Evolutionary conservation across 2,113 vertebrate species (phyloP).

Genomic region (Siniperca knerii): DNA sequence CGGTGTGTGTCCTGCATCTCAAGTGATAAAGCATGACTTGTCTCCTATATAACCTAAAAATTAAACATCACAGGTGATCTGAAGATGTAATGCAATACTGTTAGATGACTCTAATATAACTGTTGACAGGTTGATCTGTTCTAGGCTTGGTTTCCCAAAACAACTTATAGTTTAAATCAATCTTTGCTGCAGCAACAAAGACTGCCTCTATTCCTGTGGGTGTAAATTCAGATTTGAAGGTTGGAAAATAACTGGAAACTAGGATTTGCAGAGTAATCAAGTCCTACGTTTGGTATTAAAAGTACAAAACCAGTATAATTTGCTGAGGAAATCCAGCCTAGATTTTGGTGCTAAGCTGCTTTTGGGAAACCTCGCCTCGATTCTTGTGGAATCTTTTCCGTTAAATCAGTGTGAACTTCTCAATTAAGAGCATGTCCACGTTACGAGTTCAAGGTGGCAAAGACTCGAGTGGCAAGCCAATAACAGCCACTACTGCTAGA

Average conservation of each 20-base stretch:
- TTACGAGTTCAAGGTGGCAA: slow-evolving; percentile 4
- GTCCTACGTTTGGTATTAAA: slow-evolving; percentile 1
- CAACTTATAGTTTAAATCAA: neutral
- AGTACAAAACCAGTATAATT: neutral
- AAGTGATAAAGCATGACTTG: slow-evolving; percentile 34
- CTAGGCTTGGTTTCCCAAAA: slow-evolving; percentile 56
- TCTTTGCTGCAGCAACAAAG: slow-evolving; percentile 11
- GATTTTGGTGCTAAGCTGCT: slow-evolving; percentile 58
- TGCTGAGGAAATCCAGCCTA: slow-evolving; percentile 29
- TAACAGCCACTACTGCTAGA: slow-evolving; percentile 44
- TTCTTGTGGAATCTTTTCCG: slow-evolving; percentile 60
- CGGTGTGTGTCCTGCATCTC: slow-evolving; percentile 16
- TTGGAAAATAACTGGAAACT: slow-evolving; percentile 1
- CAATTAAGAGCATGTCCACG: slow-evolving; percentile 32
- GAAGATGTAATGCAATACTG: slow-evolving; percentile 48
- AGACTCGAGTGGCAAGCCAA: slow-evolving; percentile 22
- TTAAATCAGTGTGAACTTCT: slow-evolving; percentile 41
- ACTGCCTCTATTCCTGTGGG: neutral
- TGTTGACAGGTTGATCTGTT: slow-evolving; percentile 3
- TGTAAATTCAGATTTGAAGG: slow-evolving; percentile 18
- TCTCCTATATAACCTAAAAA: slow-evolving; percentile 26
- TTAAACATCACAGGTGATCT: slow-evolving; percentile 45
- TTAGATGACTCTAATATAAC: slow-evolving; percentile 38
- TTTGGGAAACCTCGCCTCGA: slow-evolving; percentile 50
- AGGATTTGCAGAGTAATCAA: neutral